A percentile compares a stretch with the other conserved stretches of the same genome.
Evolutionary conservation across 2,113 vertebrate genomes (phyloP).

Genomic region (Pelodiscus sinensis): DNA sequence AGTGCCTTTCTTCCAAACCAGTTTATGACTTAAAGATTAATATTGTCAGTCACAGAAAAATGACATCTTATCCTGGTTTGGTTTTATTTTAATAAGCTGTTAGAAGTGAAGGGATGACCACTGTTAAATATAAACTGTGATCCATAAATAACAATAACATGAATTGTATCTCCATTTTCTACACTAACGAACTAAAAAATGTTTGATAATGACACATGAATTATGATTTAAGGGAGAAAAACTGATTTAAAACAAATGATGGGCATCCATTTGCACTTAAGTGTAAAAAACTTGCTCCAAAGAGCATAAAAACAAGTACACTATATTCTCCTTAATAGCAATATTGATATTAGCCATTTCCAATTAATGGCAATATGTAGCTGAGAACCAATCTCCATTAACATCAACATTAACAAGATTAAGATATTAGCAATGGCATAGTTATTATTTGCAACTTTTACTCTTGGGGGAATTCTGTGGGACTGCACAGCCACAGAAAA

Average conservation of each 20-base stretch:
- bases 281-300: background rate
- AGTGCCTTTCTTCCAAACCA: background rate
- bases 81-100: background rate
- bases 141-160: background rate
- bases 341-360: background rate
- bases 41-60: background rate
- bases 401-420: background rate
- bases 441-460: background rate
- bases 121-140: too few species aligned
- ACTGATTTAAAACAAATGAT: accelerated
- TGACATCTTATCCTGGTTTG: background rate
- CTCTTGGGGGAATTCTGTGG: too few species aligned
- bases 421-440: background rate
- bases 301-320: background rate
- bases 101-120: background rate
- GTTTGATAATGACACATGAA: background rate
- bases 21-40: background rate
- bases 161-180: accelerated
- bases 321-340: background rate
- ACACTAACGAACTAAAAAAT: background rate
- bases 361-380: background rate
- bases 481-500: too few species aligned
- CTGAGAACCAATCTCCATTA: background rate
- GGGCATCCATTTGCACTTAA: accelerated
- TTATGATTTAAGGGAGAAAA: background rate